These are phyloP conservation scores for Macroglossus sobrinus DNA, from an alignment of 2,113 vertebrate genomes.

Conservation along the genomic window DNA sequence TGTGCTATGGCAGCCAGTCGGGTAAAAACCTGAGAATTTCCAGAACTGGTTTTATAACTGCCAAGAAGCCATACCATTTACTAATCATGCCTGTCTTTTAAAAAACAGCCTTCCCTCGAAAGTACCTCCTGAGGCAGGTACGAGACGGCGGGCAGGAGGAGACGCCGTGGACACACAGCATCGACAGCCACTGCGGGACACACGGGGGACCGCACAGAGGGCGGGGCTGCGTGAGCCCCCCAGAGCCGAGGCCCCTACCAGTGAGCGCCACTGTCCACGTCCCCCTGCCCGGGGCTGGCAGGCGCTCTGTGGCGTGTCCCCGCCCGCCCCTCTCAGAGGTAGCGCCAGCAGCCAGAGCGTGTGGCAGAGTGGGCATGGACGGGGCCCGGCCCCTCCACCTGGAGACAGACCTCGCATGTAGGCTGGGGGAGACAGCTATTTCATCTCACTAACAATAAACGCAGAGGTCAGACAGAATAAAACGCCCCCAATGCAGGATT, in stretches of 20 bases:
- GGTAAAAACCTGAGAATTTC: not conserved
- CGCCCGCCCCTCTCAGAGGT: too few relatives aligned
- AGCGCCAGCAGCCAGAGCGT: too few relatives aligned
- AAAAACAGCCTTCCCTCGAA: not conserved
- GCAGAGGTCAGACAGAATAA: not conserved
- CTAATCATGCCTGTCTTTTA: not conserved
- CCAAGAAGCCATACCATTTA: not conserved
- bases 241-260: not conserved
- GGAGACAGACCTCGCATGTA: too few relatives aligned
- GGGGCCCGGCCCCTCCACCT: too few relatives aligned
- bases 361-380: too few relatives aligned
- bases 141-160: not conserved
- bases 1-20: not conserved
- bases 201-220: not conserved
- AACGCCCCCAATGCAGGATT: not conserved
- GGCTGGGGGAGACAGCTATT: not conserved
- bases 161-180: not conserved
- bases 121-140: not conserved
- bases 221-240: not conserved
- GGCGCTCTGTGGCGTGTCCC: too few relatives aligned
- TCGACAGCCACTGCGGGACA: not conserved
- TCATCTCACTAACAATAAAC: not conserved
- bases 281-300: not conserved
- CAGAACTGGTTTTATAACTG: not conserved
- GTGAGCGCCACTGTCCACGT: not conserved